Evolutionary conservation across 2,113 vertebrate species (phyloP), one percentile per base, ranked within the genome.

Genomic region (Pseudorectes ferrugineus): DNA sequence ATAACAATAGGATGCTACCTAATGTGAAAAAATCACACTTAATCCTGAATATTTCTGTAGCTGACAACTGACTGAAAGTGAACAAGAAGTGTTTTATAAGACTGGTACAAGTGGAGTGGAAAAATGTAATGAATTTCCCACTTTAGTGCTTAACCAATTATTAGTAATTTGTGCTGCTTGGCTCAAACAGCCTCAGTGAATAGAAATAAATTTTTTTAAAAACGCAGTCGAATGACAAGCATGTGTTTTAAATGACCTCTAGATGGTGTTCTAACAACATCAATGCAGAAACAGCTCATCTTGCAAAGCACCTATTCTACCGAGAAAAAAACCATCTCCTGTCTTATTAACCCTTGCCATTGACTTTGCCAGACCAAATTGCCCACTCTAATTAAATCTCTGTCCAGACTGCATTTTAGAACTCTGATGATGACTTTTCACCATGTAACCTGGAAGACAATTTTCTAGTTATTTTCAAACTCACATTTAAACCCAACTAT

Each of bases 201-300:
- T 2, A 75, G 20, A 78, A 85, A 65, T 11, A 63, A 6, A 2
- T 5, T 10, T 43, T 29, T 6, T n/a, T 72, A 20, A 54, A 46
- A 51, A 1, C 48, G 3, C 25, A 54, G 22, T 54, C 15, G 2
- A 63, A 75, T 48, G 16, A 29, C 21, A 79, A 55, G 29, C 17
- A 10, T 19, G 23, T 49, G 4, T 26, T 93, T 80, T 9, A 77
- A 83, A 80, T 55, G 79, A 67, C 96, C 95, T 95, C 94, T 93
- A 96, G 96, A 90, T 94, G 96, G 96, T 59, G 92, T 85, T 88
- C 82, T 96, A 88, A 76, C 82, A 88, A 52, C 85, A 86, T 12
- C 23, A 35, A 2, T 65, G 10, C 55, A 63, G 79, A 59, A 73
- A 45, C 6, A 52, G 13, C n/a, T 70, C 7, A 5, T 38, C 23